Evolutionary conservation across 1,140 invertebrate genomes (phyloP).

Genomic region (Tetramorium alpestre): DNA sequence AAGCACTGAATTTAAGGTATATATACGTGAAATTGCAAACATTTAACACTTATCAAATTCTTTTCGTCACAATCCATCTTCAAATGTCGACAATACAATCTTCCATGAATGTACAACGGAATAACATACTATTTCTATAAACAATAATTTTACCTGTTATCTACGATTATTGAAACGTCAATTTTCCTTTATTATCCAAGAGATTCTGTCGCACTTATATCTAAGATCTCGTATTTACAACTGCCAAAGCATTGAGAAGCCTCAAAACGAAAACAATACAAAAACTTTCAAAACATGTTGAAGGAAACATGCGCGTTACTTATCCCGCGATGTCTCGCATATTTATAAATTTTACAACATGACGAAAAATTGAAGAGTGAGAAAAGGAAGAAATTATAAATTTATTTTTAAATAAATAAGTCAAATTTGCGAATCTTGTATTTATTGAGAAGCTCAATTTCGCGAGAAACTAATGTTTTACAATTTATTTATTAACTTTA

Average conservation of each 20-base stretch:
- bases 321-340: neutral
- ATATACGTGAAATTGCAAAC: slow-evolving; percentile 53
- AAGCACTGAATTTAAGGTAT: slow-evolving; percentile 58
- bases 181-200: neutral
- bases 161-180: neutral
- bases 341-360: neutral
- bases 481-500: too few species aligned
- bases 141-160: neutral
- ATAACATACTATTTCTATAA: neutral
- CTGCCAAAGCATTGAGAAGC: too few species aligned
- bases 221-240: neutral
- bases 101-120: slow-evolving; percentile 9
- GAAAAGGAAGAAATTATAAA: neutral
- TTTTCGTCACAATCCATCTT: slow-evolving; percentile 51
- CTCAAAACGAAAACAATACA: neutral
- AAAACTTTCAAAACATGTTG: neutral
- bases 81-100: slow-evolving; percentile 2
- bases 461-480: neutral
- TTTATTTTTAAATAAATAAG: neutral
- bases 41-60: slow-evolving; percentile 22
- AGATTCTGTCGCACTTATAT: neutral
- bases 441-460: neutral
- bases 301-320: neutral
- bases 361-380: neutral
- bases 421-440: neutral